Evolutionary conservation across 2,797 vertebrate genomes (phyloP), one percentile per base, ranked within the genome.

Genomic region (Nyctibius grandis): DNA sequence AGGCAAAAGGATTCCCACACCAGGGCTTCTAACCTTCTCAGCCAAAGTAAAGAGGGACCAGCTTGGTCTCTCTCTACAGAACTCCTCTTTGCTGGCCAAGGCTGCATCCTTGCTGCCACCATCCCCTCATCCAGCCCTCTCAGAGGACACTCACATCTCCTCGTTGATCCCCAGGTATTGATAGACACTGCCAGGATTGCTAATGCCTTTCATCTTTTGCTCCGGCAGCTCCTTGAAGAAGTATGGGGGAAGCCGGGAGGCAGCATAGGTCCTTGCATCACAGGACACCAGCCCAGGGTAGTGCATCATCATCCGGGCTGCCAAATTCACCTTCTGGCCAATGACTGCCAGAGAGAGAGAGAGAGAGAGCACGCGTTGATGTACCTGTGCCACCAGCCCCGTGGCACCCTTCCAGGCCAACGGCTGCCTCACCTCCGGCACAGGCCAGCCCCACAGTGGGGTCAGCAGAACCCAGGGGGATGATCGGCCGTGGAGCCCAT

Each of bases 251-350:
- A 98, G 96, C 45, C 74, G 91, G 63, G 98, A 97, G 86, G 94
- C 69, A 9, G 57, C 59, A 22, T 93, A 97, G 28, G 98, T 98
- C 69, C 94, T 95, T 0, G 89, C 84, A 87, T 98, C 98, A 12
- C 98, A 98, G 33, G 96, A 96, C 82, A 98, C 98, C 4, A 97
- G 34, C 5, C 98, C 97, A 1, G 97, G 97, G 89, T 98, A 98
- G 70, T 75, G 70, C 93, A 97, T 95, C 97, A 98, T 98, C 96
- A 98, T 95, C n/a, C 97, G 90, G 47, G 98, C 98, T 2, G 97
- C 97, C 28, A 98, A 81, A 77, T 98, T 98, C 81, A 98, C 98
- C 89, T 97, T 98, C 12, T 91, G 96, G 29, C 98, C 98, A 45
- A 98, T 97, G 56, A 98, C 97, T 98, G 42, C 15, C 8, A 38